These are phyloP conservation scores for Falco concolor DNA, from an alignment of 2,797 vertebrate genomes.

Conservation along the genomic window DNA sequence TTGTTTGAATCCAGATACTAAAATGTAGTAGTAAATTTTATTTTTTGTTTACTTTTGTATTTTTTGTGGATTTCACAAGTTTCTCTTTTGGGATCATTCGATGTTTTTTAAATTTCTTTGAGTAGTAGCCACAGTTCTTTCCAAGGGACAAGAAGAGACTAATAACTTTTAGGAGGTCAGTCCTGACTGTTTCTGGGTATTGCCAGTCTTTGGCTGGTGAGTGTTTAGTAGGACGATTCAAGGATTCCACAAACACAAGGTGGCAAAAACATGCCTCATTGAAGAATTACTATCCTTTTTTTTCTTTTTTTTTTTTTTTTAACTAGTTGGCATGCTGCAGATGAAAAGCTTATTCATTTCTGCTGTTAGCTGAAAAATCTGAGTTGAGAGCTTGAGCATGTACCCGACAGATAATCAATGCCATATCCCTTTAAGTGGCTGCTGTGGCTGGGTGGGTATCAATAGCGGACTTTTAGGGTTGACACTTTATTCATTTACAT, in stretches of 20 bases:
- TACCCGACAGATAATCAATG: neutral
- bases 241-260: neutral
- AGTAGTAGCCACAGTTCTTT: neutral
- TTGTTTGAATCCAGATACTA: neutral
- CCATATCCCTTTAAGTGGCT: neutral
- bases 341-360: neutral
- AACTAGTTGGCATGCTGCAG: neutral
- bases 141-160: neutral
- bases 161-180: neutral
- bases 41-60: neutral
- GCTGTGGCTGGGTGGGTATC: neutral
- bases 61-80: neutral
- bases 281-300: neutral
- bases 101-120: neutral
- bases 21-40: neutral
- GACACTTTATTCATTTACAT: neutral
- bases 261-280: neutral
- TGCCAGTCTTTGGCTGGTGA: rapidly evolving
- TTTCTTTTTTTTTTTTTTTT: neutral
- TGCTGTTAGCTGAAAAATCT: neutral
- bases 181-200: neutral
- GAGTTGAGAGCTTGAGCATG: neutral
- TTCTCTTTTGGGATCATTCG: neutral
- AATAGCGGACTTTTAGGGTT: neutral
- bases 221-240: neutral